Percentiles rank a stretch among this genome's conserved stretches.
phyloP scores from a whole-genome alignment of 2,888 invertebrate genomes.

The Nephrotoma appendiculata region DNA sequence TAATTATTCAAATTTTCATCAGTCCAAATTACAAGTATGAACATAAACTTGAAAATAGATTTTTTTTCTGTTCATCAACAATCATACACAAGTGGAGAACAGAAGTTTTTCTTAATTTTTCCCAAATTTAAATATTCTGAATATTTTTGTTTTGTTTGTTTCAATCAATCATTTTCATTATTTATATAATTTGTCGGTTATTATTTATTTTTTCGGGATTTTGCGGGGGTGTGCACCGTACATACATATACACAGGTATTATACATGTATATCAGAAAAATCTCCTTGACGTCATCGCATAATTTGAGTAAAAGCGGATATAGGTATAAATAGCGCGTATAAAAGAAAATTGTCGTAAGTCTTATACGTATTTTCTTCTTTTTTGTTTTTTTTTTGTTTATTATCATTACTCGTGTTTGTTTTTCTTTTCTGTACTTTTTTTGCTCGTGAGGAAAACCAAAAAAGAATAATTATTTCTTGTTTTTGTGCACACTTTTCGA shows the following conservation, averaged over 20 bases:
- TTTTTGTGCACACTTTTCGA: background rate
- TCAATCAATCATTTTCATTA: background rate
- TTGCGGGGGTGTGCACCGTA: background rate
- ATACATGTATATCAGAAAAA: background rate
- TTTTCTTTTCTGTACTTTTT: background rate
- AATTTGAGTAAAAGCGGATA: background rate
- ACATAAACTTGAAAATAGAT: background rate
- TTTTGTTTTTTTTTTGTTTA: background rate
- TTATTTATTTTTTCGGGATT: background rate
- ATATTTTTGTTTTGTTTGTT: background rate
- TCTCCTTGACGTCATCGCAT: background rate
- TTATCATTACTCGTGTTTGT: background rate
- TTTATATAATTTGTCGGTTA: background rate
- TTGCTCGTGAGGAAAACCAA: background rate
- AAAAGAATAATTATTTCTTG: background rate
- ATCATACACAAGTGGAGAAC: background rate
- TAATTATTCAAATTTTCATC: background rate
- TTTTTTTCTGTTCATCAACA: background rate
- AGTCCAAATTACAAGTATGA: background rate
- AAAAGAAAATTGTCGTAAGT: background rate
- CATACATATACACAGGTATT: background rate
- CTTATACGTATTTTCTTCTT: background rate
- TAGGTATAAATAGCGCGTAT: background rate
- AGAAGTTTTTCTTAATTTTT: background rate
- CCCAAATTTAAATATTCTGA: background rate